phyloP scores from a whole-genome alignment of 2,888 invertebrate species.

The Carpatolechia fugitivella region DNA sequence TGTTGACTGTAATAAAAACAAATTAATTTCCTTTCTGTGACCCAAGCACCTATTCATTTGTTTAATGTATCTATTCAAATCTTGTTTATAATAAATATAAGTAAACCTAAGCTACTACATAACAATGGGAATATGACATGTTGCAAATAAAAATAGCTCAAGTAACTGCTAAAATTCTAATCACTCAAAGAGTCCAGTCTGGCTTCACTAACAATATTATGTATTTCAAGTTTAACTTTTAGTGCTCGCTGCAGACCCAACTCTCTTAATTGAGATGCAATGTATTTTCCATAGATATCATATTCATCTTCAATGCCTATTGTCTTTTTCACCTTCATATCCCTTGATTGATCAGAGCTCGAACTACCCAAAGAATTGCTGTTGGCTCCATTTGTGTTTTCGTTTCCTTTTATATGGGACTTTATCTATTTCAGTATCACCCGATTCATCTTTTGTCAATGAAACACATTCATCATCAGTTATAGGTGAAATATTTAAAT shows the following conservation, averaged over 20 bases:
- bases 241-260: slow-evolving; percentile 52
- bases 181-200: slow-evolving; percentile 22
- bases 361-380: neutral
- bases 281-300: slow-evolving; percentile 61
- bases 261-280: slow-evolving; percentile 53
- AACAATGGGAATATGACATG: no score
- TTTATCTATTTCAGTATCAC: neutral
- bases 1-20: no score
- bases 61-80: no score
- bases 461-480: slow-evolving; percentile 32
- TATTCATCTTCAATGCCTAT: slow-evolving; percentile 51
- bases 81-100: no score
- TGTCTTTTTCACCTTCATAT: neutral
- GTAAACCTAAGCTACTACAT: no score
- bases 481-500: slow-evolving; percentile 50
- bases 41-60: no score
- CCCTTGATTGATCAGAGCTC: neutral
- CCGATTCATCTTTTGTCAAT: slow-evolving; percentile 10
- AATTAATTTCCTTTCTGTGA: no score
- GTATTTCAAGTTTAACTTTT: slow-evolving; percentile 51
- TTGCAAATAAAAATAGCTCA: no score
- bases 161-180: no score
- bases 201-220: slow-evolving; percentile 53
- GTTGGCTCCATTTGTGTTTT: neutral
- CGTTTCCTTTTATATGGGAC: neutral